These are phyloP conservation scores for Rhagologus leucostigma DNA, from an alignment of 2,113 vertebrate species.

Conservation along the genomic window DNA sequence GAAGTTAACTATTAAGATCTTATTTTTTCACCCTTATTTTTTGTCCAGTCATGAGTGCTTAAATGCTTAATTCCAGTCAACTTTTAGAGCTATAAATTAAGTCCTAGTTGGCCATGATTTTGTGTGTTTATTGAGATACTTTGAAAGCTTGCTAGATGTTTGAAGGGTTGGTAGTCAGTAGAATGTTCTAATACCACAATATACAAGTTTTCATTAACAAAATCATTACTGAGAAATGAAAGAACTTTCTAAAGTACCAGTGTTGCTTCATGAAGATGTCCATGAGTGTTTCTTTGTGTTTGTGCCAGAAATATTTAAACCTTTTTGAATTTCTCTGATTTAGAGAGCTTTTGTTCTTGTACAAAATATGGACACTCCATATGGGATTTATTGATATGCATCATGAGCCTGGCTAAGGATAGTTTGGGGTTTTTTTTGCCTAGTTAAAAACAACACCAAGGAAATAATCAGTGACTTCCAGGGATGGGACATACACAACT, in stretches of 20 bases:
- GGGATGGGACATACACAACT: background rate
- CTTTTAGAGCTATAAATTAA: background rate
- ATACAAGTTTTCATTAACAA: background rate
- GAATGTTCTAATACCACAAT: background rate
- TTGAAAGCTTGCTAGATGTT: background rate
- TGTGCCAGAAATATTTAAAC: background rate
- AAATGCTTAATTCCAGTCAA: background rate
- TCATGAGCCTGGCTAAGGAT: background rate
- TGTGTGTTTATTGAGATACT: background rate
- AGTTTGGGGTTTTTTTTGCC: fast-evolving
- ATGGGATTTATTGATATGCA: background rate
- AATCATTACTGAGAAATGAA: background rate
- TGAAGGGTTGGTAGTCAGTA: background rate
- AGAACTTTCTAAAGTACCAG: background rate
- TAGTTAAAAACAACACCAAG: background rate
- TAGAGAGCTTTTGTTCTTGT: background rate
- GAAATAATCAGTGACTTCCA: background rate
- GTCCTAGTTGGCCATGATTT: background rate
- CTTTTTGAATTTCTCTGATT: background rate
- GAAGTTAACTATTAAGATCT: background rate
- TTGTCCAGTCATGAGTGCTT: background rate
- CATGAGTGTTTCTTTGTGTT: background rate
- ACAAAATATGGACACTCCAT: background rate
- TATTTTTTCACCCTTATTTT: background rate
- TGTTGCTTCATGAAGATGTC: background rate